These are phyloP conservation scores for Coelopa frigida DNA, from an alignment of 1,140 invertebrate genomes.

Conservation along the genomic window DNA sequence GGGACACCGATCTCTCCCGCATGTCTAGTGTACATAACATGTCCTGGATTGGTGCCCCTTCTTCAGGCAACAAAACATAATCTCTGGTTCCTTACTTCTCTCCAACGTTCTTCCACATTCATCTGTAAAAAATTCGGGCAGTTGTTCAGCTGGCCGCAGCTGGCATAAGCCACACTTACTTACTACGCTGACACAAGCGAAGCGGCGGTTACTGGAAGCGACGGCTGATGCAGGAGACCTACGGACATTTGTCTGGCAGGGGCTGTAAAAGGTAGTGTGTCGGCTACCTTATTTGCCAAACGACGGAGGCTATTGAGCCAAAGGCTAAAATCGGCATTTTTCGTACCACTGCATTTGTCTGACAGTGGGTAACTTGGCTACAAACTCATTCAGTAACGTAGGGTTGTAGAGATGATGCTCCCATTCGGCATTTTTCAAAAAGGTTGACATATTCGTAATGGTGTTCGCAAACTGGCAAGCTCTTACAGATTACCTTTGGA, in stretches of 20 bases:
- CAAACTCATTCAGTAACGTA: background rate
- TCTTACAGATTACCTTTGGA: background rate
- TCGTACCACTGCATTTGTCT: background rate
- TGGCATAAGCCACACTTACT: background rate
- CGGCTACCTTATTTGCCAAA: background rate
- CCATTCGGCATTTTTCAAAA: conserved; percentile 1
- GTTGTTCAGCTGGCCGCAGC: background rate
- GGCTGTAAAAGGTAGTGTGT: background rate
- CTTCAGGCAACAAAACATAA: background rate
- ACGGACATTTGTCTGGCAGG: background rate
- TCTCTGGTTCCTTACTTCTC: background rate
- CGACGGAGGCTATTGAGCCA: background rate
- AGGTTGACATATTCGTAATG: background rate
- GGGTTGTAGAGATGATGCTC: background rate
- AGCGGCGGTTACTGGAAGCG: background rate
- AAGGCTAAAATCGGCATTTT: conserved; percentile 1
- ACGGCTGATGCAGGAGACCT: background rate
- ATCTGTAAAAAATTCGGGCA: background rate
- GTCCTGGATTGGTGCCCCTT: background rate
- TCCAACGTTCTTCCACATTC: background rate
- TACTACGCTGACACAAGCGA: background rate
- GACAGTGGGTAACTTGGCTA: background rate
- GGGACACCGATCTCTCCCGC: background rate
- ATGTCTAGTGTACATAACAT: background rate
- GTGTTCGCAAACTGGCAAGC: background rate